Conservation (phyloP, 2,888 invertebrate species). For the Zygothrica quintamaculata region DNA sequence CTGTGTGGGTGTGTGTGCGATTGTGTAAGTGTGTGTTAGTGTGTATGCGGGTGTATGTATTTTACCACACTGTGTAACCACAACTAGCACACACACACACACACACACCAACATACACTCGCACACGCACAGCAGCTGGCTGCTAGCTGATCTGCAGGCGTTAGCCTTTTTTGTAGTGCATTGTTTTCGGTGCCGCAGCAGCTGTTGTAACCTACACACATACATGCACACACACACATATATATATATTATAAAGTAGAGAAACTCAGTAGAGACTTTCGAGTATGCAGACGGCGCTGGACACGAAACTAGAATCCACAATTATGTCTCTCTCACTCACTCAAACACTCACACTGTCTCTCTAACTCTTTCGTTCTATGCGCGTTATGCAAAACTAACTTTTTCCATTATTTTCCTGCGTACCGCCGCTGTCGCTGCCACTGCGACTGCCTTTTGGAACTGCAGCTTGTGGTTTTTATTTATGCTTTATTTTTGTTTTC, state of each 20-base stretch:
- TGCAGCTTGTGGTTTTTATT: conserved; percentile 71
- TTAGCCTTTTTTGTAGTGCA: conserved; percentile 39
- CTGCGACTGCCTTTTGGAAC: conserved; percentile 20
- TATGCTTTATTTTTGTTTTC: conserved; percentile 53
- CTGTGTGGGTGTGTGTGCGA: conserved; percentile 5
- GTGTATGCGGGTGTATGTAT: conserved; percentile 24
- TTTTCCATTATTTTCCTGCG: conserved; percentile 78
- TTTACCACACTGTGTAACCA: conserved; percentile 52
- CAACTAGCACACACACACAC: conserved; percentile 42
- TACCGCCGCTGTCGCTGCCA: conserved; percentile 36
- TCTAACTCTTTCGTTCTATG: conserved; percentile 15
- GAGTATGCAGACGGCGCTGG: conserved; percentile 60
- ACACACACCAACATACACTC: too few species aligned
- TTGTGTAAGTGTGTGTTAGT: conserved; percentile 19
- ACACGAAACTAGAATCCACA: conserved; percentile 14
- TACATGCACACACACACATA: conserved; percentile 27
- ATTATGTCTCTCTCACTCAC: too few species aligned
- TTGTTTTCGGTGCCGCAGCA: conserved; percentile 57
- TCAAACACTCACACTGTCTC: neutral
- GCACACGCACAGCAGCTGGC: conserved; percentile 29
- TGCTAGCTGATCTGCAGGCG: conserved; percentile 32
- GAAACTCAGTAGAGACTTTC: conserved; percentile 46
- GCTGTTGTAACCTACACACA: conserved; percentile 60
- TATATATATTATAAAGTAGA: too few species aligned
- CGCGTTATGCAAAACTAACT: conserved; percentile 76